phyloP scores from a whole-genome alignment of 2,888 invertebrate species.

The Hirtodrosophila confusa region DNA sequence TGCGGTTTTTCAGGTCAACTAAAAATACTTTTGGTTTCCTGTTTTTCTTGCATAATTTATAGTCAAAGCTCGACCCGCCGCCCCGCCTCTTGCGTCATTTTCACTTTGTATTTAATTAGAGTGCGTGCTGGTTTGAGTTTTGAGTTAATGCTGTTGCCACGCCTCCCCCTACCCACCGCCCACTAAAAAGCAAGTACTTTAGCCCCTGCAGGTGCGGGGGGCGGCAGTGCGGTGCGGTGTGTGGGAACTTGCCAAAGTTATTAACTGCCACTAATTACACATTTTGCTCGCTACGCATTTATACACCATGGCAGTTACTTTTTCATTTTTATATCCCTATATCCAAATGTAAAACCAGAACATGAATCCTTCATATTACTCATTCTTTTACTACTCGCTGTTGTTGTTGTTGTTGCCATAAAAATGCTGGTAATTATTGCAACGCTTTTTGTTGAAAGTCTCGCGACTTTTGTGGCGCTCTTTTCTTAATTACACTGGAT shows the following conservation, averaged over 20 bases:
- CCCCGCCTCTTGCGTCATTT: constrained; percentile 23
- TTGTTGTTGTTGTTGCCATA: constrained; percentile 25
- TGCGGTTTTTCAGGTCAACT: constrained; percentile 59
- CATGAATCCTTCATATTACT: constrained; percentile 33
- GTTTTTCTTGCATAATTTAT: constrained; percentile 57
- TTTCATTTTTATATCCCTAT: constrained; percentile 33
- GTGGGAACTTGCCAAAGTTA: constrained; percentile 67
- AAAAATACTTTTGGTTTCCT: constrained; percentile 55
- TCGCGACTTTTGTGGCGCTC: constrained; percentile 24
- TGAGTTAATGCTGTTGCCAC: constrained; percentile 36
- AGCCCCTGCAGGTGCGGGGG: constrained; percentile 4
- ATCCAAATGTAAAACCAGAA: constrained; percentile 30
- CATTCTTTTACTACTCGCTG: not conserved
- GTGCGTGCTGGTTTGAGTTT: constrained; percentile 52
- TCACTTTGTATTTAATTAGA: constrained; percentile 68
- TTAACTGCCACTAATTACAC: constrained; percentile 72
- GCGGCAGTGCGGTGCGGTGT: constrained; percentile 22
- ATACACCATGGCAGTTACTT: constrained; percentile 61
- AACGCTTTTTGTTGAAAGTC: constrained; percentile 38
- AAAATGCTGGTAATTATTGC: constrained; percentile 63
- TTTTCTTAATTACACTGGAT: constrained; percentile 69
- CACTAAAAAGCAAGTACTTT: constrained; percentile 11
- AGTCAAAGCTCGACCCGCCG: constrained; percentile 26
- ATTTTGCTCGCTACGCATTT: constrained; percentile 64
- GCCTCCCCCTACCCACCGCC: constrained; percentile 15